Evolutionary conservation across 2,888 invertebrate genomes (phyloP), one percentile per base, ranked within the genome.

Genomic region (Microctonus aethiopoides): DNA sequence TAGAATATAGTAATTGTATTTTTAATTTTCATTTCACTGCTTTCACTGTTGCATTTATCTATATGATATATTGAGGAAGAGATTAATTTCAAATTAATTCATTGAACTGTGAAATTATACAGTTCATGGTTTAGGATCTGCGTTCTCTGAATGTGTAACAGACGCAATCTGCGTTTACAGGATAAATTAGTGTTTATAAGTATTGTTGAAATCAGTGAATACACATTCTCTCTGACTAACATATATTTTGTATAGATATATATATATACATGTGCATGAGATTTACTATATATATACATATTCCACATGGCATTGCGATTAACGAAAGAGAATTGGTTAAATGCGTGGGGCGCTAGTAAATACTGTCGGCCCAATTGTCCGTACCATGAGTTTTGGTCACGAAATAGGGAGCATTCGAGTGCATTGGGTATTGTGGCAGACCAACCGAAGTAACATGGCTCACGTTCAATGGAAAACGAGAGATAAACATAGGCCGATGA

Each of bases 101-200:
- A 7, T 29, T 29, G 73, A 74, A 80, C 80, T 80, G 80, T 80
- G 80, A 80, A 80, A 80, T 80, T 80, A 79, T 79, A 79, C 77
- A 75, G 76, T 72, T 76, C 72, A 72, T 75, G 74, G 72, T 71
- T 75, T 73, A 75, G 68, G 64, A 64, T 70, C 29, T 71, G n/a
- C n/a, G n/a, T n/a, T n/a, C n/a, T n/a, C n/a, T n/a, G n/a, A n/a
- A n/a, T n/a, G n/a, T n/a, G n/a, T n/a, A n/a, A n/a, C n/a, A n/a
- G n/a, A n/a, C n/a, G n/a, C 63, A 67, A 52, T 62, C 65, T 59
- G 67, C 61, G 51, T 54, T 56, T 63, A 61, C 62, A 29, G 29
- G 29, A 29, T 7, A 7, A 29, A 29, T 29, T 7, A 29, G 7
- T 29, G 29, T 29, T 29, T 29, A 29, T 3, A 29, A 29, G 29